A percentile compares a stretch with the other conserved stretches of the same genome.
These are phyloP conservation scores for Pinna nobilis DNA, from an alignment of 1,140 invertebrate species.

Conservation along the genomic window DNA sequence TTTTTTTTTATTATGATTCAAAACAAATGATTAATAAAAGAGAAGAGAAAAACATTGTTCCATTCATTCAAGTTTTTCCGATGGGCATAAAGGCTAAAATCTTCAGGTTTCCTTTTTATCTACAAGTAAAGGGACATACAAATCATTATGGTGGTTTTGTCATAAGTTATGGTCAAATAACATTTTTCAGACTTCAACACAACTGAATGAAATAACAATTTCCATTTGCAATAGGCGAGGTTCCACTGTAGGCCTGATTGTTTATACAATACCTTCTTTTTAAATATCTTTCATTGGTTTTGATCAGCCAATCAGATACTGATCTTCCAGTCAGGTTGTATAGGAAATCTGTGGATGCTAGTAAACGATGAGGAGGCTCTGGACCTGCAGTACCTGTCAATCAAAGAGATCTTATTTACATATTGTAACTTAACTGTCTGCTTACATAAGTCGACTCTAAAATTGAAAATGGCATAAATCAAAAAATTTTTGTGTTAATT, in stretches of 20 bases:
- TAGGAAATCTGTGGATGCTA: slow-evolving; percentile 74
- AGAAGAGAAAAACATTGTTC: too few relatives aligned
- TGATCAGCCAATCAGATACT: slow-evolving; percentile 77
- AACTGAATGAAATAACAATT: not conserved
- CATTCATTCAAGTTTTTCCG: too few relatives aligned
- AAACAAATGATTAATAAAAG: too few relatives aligned
- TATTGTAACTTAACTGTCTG: not conserved
- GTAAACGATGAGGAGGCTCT: slow-evolving; percentile 53
- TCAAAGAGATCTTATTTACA: not conserved
- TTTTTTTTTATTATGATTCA: too few relatives aligned
- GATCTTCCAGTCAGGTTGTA: slow-evolving; percentile 77
- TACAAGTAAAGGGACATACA: too few relatives aligned
- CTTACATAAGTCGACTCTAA: not conserved
- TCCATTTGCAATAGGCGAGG: not conserved
- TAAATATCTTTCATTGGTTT: slow-evolving; percentile 73
- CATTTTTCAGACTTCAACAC: not conserved
- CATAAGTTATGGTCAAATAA: too few relatives aligned
- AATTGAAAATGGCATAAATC: too few relatives aligned
- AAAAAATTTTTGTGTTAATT: too few relatives aligned
- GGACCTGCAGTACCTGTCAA: slow-evolving; percentile 64
- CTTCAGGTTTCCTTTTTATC: too few relatives aligned
- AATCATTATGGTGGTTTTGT: too few relatives aligned
- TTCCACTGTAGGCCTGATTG: not conserved
- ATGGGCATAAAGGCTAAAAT: too few relatives aligned
- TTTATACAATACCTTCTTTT: slow-evolving; percentile 60